These are phyloP conservation scores for Dasyornis broadbenti DNA, from an alignment of 2,113 vertebrate species.

Conservation along the genomic window DNA sequence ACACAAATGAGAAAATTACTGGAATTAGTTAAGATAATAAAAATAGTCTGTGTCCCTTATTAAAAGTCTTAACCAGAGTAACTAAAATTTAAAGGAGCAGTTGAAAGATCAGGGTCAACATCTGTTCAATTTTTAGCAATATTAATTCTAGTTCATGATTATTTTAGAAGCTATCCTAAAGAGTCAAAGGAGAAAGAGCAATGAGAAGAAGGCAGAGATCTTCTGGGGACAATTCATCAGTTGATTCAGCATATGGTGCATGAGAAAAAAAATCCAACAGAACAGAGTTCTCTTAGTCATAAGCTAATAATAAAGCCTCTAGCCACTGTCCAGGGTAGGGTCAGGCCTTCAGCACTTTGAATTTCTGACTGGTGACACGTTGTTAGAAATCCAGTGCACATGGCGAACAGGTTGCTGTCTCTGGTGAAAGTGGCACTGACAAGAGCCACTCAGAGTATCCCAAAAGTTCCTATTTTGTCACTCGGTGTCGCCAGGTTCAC, in stretches of 20 bases:
- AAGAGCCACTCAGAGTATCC: background rate
- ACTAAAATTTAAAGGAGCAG: conserved; percentile 46
- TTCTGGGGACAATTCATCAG: background rate
- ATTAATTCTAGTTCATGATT: background rate
- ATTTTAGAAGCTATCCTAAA: background rate
- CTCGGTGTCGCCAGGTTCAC: background rate
- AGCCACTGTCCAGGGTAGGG: background rate
- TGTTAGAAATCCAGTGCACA: background rate
- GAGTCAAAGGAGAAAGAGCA: background rate
- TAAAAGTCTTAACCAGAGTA: background rate
- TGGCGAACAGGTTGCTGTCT: background rate
- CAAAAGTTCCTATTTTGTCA: background rate
- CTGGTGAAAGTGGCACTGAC: background rate
- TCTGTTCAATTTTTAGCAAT: conserved; percentile 51
- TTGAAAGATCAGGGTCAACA: conserved; percentile 38
- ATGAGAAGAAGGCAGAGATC: background rate
- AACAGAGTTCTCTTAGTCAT: background rate
- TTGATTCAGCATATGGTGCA: background rate
- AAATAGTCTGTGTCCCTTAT: conserved; percentile 27
- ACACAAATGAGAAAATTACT: background rate
- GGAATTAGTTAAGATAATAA: conserved; percentile 25
- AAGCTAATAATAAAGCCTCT: conserved; percentile 2
- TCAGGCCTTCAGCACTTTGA: background rate
- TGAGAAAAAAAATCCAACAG: background rate
- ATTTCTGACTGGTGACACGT: background rate